phyloP scores from a whole-genome alignment of 2,888 invertebrate species.

The Papilio demoleus region DNA sequence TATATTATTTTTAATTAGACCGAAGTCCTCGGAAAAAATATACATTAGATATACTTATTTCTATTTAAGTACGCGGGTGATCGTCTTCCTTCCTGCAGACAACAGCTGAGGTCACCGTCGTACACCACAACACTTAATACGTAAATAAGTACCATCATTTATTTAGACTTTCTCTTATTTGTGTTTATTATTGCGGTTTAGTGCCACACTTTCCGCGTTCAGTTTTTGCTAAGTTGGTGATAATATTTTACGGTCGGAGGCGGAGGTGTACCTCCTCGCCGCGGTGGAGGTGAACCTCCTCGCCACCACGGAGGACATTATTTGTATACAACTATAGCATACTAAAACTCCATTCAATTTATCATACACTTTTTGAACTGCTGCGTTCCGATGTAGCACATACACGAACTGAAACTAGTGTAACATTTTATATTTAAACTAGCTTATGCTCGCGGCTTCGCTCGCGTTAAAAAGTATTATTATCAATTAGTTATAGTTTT shows the following conservation, averaged over 20 bases:
- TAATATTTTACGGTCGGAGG: not conserved
- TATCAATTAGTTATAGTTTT: no score
- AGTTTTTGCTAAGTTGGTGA: not conserved
- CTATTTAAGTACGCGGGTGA: no score
- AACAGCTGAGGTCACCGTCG: not conserved
- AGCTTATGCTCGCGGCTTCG: no score
- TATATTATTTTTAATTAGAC: not conserved
- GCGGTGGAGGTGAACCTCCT: no score
- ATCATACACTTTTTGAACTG: no score
- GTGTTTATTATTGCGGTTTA: no score
- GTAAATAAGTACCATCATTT: not conserved
- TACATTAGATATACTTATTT: no score
- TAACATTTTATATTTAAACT: no score
- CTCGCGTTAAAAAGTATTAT: no score
- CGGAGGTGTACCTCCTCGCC: not conserved
- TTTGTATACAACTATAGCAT: not conserved
- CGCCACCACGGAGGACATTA: not conserved
- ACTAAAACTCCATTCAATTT: not conserved
- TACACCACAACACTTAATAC: not conserved
- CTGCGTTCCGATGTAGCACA: no score
- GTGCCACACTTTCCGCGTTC: not conserved
- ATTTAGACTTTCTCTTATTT: not conserved
- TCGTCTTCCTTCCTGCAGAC: not conserved
- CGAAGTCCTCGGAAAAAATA: not conserved
- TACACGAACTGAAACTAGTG: no score